Percentiles rank a stretch among this genome's conserved stretches.
These are phyloP conservation scores for Hemiprocne comata DNA, from an alignment of 2,113 vertebrate genomes.

Conservation along the genomic window DNA sequence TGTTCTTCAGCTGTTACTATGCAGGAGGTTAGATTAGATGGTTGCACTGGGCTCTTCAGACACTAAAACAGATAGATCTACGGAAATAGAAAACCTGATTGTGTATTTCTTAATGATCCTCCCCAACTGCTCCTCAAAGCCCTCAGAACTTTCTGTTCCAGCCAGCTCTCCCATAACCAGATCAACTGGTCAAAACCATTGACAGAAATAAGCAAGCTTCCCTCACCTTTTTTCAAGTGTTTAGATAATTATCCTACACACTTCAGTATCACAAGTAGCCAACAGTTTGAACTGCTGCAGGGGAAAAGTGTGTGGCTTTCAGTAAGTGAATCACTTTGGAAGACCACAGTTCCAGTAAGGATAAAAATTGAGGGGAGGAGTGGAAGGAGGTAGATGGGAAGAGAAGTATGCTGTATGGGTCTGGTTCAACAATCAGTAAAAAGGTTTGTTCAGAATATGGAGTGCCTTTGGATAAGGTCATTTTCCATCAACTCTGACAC, in stretches of 20 bases:
- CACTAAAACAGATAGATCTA: conserved; percentile 1
- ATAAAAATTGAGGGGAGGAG: background rate
- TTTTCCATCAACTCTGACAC: conserved; percentile 2
- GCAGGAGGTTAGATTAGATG: conserved; percentile 27
- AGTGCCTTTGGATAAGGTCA: conserved; percentile 52
- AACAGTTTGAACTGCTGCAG: background rate
- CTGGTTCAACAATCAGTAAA: background rate
- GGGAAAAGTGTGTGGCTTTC: background rate
- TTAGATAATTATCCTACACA: background rate
- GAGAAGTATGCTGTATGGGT: background rate
- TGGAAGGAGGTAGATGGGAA: background rate
- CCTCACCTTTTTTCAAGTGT: background rate
- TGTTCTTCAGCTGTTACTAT: conserved; percentile 15
- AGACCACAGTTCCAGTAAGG: background rate
- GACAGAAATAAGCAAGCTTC: background rate
- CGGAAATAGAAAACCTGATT: conserved; percentile 24
- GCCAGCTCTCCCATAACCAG: background rate
- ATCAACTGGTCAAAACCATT: background rate
- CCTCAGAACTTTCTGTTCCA: background rate
- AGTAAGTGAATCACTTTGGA: background rate
- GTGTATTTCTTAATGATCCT: background rate
- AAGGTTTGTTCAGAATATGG: background rate
- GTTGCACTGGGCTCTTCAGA: conserved; percentile 2
- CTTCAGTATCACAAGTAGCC: background rate
- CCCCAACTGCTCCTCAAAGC: background rate